Base-by-base conservation (phyloP, 2,113 vertebrate species). In the Leucosticte australis region DNA sequence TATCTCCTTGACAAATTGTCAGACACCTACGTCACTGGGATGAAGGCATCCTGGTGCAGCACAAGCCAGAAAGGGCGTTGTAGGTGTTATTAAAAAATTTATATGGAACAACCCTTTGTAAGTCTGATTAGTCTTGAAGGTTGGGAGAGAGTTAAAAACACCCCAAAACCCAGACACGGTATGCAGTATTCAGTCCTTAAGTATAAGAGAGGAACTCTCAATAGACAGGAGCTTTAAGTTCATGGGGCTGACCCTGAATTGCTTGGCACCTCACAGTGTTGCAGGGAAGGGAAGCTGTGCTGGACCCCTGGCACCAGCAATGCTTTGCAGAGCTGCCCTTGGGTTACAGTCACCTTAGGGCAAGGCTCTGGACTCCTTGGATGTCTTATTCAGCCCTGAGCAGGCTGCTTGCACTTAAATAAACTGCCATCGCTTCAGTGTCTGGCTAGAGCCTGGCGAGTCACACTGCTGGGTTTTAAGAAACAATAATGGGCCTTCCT, bases 1-100 rank as follows among this genome's bases (percentile, higher is more conserved):
- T 96, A 93, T 94, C 81, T 96, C 96, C 94, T 95, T 96, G 95
- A 96, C 96, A 97, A 98, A 97, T 88, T 89, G 76, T 94, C 95
- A 96, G 90, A 97, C 96, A 97, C 97, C 97, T 97, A 74, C 96
- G 94, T 89, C 92, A 63, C 89, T 76, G 80, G 83, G 84, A 92
- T 6, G 0, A 94, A 93, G 63, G 89, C 90, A 76, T 93, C 84
- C 39, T 73, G 42, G 47, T 77, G 69, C 9, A 3, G 87, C 5
- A 1, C 16, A 71, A 82, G 73, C 60, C 16, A 24, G 42, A 49
- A 63, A 80, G 35, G 56, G 60, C 42, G n/a, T 21, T 12, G 7
- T 21, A 52, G 52, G 41, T 87, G 86, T 91, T 9, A 21, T 87
- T 35, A 82, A 68, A 91, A 84, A 35, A 49, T 13, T 13, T 17